These are phyloP conservation scores for Sebastes schlegelii DNA, from an alignment of 2,113 vertebrate genomes.

Conservation along the genomic window DNA sequence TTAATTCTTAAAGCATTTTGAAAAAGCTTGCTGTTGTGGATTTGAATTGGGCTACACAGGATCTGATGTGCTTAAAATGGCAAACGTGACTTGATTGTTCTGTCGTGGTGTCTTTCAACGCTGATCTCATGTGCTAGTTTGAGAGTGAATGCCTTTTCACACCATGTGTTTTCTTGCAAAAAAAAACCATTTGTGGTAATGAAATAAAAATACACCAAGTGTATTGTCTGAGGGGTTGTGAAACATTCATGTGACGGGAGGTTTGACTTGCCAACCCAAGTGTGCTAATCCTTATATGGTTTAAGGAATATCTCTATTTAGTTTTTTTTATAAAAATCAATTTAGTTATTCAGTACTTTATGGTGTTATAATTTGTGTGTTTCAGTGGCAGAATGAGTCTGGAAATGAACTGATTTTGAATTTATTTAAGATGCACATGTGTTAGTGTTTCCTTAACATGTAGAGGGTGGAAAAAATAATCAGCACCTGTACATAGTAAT, in stretches of 20 bases:
- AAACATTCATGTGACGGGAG: slow-evolving; percentile 17
- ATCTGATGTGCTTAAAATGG: neutral
- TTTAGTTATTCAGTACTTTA: neutral
- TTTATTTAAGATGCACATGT: neutral
- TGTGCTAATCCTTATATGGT: neutral
- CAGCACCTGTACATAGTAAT: neutral
- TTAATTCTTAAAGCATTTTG: neutral
- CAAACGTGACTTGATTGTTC: slow-evolving; percentile 5
- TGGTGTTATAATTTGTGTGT: neutral
- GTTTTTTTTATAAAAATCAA: neutral
- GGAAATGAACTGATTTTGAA: neutral
- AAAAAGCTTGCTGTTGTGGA: neutral
- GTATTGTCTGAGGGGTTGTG: slow-evolving; percentile 21
- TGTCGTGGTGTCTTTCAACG: slow-evolving; percentile 10
- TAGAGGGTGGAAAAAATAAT: neutral
- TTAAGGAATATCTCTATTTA: neutral
- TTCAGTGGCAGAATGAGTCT: accelerated
- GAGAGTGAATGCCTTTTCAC: neutral
- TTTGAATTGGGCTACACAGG: neutral
- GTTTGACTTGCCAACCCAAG: neutral
- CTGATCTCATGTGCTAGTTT: slow-evolving; percentile 1
- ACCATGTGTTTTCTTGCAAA: neutral
- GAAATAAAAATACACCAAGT: slow-evolving; percentile 11
- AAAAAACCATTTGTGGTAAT: neutral
- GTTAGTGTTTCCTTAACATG: neutral